Evolutionary conservation across 1,140 invertebrate genomes (phyloP).

Genomic region (Drosophila teissieri): DNA sequence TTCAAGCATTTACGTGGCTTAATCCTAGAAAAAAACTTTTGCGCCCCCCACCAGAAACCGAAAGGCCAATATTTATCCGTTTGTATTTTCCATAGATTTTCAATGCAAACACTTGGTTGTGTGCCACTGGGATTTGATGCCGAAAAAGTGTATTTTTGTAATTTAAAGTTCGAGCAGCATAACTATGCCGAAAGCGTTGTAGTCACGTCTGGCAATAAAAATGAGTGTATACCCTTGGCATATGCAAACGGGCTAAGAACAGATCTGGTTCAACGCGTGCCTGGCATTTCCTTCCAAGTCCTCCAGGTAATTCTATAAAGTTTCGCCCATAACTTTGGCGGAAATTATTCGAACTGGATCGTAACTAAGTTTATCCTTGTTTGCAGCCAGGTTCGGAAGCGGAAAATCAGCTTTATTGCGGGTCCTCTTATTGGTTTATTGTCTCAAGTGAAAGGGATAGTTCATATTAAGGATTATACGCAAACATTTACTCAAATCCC

Average conservation of each 20-base stretch:
- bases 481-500: no score
- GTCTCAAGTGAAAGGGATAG: no score
- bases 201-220: conserved; percentile 64
- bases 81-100: conserved; percentile 43
- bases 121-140: conserved; percentile 14
- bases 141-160: conserved; percentile 50
- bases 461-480: no score
- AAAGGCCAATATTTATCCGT: conserved; percentile 29
- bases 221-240: conserved; percentile 46
- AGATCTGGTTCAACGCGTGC: conserved; percentile 25
- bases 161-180: conserved; percentile 62
- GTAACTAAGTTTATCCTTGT: conserved; percentile 16
- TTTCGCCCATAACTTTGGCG: conserved; percentile 37
- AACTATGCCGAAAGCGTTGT: conserved; percentile 26
- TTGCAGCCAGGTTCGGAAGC: neutral
- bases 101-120: conserved; percentile 29
- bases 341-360: conserved; percentile 44
- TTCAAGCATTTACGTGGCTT: conserved; percentile 68
- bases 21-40: conserved; percentile 38
- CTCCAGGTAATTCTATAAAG: conserved; percentile 41
- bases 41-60: neutral
- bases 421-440: neutral
- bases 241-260: conserved; percentile 36
- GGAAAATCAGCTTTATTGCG: conserved; percentile 16
- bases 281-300: conserved; percentile 38